phyloP scores from a whole-genome alignment of 2,113 vertebrate species.

The Hypocryptadius cinnamomeus region DNA sequence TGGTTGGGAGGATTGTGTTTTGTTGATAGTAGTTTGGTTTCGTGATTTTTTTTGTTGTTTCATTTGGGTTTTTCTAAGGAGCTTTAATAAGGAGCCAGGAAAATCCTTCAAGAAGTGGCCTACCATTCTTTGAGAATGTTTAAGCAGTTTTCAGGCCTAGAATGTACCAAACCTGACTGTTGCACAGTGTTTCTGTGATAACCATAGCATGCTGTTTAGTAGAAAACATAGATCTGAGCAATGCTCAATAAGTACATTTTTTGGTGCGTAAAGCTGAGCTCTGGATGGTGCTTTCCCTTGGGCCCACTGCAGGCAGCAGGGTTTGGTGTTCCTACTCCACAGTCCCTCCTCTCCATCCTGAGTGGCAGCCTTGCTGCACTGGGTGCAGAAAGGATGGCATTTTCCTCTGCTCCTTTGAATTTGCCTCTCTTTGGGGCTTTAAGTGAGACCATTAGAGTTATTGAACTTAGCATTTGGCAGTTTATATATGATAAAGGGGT shows the following conservation, averaged over 20 bases:
- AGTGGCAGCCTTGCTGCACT: not conserved
- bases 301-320: not conserved
- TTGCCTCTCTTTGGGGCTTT: conserved; percentile 23
- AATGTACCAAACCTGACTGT: not conserved
- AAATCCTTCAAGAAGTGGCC: not conserved
- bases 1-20: not conserved
- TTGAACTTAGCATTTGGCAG: conserved; percentile 59
- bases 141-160: not conserved
- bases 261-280: not conserved
- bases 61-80: not conserved
- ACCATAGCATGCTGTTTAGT: not conserved
- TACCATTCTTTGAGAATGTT: not conserved
- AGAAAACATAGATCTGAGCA: not conserved
- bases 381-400: not conserved
- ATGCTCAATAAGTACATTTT: not conserved
- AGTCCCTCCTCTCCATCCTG: not conserved
- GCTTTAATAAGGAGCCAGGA: not conserved
- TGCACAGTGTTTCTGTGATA: not conserved
- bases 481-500: conserved; percentile 71
- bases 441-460: conserved; percentile 52
- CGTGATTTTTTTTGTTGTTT: not conserved
- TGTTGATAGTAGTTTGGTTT: not conserved
- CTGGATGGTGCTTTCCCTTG: not conserved
- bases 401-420: not conserved
- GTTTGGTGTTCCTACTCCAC: rapidly evolving